A percentile compares a stretch with the other conserved stretches of the same genome.
phyloP scores from a whole-genome alignment of 2,797 vertebrate genomes.

The Bryconaethiops microstoma region DNA sequence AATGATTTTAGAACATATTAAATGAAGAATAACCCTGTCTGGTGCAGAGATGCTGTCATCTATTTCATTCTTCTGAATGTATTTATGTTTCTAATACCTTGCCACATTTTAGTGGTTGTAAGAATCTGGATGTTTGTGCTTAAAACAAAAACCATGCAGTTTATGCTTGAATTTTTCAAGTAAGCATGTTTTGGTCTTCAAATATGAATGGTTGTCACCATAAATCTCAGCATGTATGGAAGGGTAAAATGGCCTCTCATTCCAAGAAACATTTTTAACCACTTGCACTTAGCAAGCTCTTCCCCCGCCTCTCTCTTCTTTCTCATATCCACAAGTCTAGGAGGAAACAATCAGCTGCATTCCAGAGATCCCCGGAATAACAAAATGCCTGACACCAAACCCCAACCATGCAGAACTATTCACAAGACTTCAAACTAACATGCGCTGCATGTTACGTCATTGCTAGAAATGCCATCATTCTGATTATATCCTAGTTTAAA shows the following conservation, averaged over 20 bases:
- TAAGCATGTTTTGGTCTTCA: constrained; percentile 67
- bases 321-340: constrained; percentile 35
- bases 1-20: constrained; percentile 63
- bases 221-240: constrained; percentile 71
- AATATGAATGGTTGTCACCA: constrained; percentile 77
- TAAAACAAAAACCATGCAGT: constrained; percentile 71
- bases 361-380: constrained; percentile 27
- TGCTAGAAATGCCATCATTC: constrained; percentile 63
- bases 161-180: constrained; percentile 72
- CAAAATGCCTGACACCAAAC: constrained; percentile 8
- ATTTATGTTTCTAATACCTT: constrained; percentile 72
- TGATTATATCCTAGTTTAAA: constrained; percentile 62
- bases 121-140: constrained; percentile 73
- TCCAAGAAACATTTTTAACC: constrained; percentile 61
- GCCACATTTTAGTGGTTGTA: constrained; percentile 72
- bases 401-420: constrained; percentile 54
- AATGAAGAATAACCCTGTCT: constrained; percentile 54
- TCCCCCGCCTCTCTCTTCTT: not conserved
- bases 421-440: constrained; percentile 50
- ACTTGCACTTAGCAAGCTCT: constrained; percentile 44
- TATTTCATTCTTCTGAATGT: constrained; percentile 72
- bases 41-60: constrained; percentile 64
- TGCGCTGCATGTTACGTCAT: constrained; percentile 62
- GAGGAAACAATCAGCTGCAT: constrained; percentile 41
- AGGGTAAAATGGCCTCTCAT: constrained; percentile 67